These are phyloP conservation scores for Pseudomyrmex cubaensis DNA, from an alignment of 1,140 invertebrate species.

Conservation along the genomic window DNA sequence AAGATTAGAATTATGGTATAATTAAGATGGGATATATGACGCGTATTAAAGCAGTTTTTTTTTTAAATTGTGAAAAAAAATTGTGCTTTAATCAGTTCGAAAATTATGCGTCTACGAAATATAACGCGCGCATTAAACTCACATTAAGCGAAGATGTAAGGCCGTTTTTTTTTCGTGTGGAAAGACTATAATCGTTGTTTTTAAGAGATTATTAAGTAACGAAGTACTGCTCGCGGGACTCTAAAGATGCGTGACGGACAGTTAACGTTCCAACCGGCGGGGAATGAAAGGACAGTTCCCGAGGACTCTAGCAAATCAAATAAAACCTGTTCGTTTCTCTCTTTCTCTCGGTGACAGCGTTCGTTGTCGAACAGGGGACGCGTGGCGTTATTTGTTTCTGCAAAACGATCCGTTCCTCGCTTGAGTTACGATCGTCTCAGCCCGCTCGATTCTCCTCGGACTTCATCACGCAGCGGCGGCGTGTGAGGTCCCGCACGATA, in stretches of 20 bases:
- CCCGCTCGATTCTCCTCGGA: slow-evolving; percentile 51
- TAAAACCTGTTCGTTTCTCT: slow-evolving; percentile 61
- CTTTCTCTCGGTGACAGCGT: slow-evolving; percentile 32
- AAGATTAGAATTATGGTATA: too few relatives aligned
- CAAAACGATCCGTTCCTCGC: slow-evolving; percentile 71
- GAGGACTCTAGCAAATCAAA: slow-evolving; percentile 71
- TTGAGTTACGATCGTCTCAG: slow-evolving; percentile 78
- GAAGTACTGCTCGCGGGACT: slow-evolving; percentile 59
- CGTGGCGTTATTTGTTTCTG: slow-evolving; percentile 73
- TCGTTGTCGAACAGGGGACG: slow-evolving; percentile 57
- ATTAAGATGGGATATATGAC: too few relatives aligned
- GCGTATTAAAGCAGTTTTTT: too few relatives aligned
- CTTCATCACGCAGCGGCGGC: slow-evolving; percentile 26
- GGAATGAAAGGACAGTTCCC: slow-evolving; percentile 64
- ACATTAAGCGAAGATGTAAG: slow-evolving; percentile 24
- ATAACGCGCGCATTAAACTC: slow-evolving; percentile 10
- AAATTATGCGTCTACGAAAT: slow-evolving; percentile 12
- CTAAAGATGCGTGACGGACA: slow-evolving; percentile 66
- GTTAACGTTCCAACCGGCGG: slow-evolving; percentile 60
- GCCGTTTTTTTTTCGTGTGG: slow-evolving; percentile 5
- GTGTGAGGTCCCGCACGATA: slow-evolving; percentile 66
- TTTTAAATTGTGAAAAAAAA: too few relatives aligned
- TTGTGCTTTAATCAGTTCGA: background rate
- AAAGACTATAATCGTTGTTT: slow-evolving; percentile 35
- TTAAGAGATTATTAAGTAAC: slow-evolving; percentile 69